Conservation (phyloP, 1,140 invertebrate genomes). For the Bathynomus jamesi region DNA sequence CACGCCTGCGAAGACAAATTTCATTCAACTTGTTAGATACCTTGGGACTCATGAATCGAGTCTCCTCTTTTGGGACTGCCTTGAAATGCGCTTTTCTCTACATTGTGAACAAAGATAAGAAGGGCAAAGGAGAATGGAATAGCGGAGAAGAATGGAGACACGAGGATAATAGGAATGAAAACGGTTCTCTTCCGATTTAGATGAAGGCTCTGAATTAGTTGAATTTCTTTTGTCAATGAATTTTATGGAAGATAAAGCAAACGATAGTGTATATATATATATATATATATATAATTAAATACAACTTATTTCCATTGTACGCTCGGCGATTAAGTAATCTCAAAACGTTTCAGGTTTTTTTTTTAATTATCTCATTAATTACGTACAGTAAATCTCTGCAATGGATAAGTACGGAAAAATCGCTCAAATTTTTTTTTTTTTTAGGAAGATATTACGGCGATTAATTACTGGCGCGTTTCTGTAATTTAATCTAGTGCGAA, state of each 20-base stretch:
- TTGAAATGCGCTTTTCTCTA: background rate
- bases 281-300: background rate
- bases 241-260: too few species aligned
- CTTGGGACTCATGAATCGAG: background rate
- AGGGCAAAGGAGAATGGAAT: background rate
- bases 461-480: conserved; percentile 12
- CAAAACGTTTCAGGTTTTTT: too few species aligned
- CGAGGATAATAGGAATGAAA: background rate
- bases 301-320: too few species aligned
- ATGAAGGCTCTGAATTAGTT: background rate
- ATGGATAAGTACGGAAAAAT: too few species aligned
- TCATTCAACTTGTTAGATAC: conserved; percentile 1
- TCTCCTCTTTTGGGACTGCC: background rate
- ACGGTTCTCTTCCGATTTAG: background rate
- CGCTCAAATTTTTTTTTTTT: conserved; percentile 8
- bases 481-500: too few species aligned
- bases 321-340: too few species aligned
- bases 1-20: background rate
- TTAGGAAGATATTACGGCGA: conserved; percentile 14
- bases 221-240: background rate
- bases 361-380: too few species aligned
- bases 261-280: background rate
- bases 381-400: too few species aligned
- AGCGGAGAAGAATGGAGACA: background rate
- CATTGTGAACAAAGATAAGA: background rate